Percentiles rank a stretch among this genome's conserved stretches.
Evolutionary conservation across 2,113 vertebrate genomes (phyloP).

Genomic region (Sitta europaea): DNA sequence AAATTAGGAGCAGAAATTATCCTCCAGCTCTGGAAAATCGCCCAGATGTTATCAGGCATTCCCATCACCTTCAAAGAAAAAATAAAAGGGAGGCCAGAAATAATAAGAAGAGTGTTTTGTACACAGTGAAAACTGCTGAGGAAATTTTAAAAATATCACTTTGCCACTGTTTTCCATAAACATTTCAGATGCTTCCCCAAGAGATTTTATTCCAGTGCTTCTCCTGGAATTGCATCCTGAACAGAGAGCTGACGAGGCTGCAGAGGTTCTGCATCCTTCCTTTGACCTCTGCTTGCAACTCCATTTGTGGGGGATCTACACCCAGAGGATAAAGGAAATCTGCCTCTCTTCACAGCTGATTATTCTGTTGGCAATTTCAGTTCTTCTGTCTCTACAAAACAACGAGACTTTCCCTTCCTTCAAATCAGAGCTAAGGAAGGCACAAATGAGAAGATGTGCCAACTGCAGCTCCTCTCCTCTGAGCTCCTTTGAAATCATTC

Average conservation of each 20-base stretch:
- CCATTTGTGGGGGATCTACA: not conserved
- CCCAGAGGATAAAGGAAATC: not conserved
- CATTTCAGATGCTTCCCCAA: not conserved
- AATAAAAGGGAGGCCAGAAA: no score
- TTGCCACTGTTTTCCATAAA: not conserved
- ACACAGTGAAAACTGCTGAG: not conserved
- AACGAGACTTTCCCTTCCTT: not conserved
- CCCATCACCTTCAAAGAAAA: not conserved
- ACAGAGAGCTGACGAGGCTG: not conserved
- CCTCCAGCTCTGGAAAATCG: not conserved
- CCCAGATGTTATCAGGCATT: not conserved
- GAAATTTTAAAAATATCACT: not conserved
- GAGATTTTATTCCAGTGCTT: not conserved
- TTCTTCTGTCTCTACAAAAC: not conserved
- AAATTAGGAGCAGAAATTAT: not conserved
- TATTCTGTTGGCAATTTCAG: not conserved
- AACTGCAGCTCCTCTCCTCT: not conserved
- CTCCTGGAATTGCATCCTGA: not conserved
- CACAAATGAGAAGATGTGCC: slow-evolving; percentile 35
- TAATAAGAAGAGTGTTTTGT: not conserved
- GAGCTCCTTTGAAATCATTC: slow-evolving; percentile 57
- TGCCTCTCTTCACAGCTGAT: not conserved
- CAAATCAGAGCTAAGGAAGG: not conserved
- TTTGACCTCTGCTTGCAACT: not conserved
- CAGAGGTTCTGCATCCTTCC: not conserved